These are phyloP conservation scores for Drosophila parvula DNA, from an alignment of 1,140 invertebrate genomes.

Conservation along the genomic window DNA sequence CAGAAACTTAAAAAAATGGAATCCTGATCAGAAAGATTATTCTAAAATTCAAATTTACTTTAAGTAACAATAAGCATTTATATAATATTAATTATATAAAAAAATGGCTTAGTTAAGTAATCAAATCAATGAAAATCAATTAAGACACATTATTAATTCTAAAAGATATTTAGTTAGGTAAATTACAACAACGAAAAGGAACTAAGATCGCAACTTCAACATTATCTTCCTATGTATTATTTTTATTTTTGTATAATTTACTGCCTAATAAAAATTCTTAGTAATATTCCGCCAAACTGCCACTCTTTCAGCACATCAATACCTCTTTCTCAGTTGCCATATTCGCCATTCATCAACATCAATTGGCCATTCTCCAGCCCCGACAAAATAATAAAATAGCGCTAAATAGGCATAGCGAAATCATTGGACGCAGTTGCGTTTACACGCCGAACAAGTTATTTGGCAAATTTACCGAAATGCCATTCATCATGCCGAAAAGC, in stretches of 20 bases:
- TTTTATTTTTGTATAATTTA: too few relatives aligned
- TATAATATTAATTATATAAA: neutral
- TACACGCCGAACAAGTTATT: slow-evolving; percentile 35
- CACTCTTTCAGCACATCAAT: slow-evolving; percentile 18
- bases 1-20: neutral
- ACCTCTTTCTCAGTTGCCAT: slow-evolving; percentile 7
- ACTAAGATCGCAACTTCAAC: too few relatives aligned
- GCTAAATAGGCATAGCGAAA: slow-evolving; percentile 35
- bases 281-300: slow-evolving; percentile 1
- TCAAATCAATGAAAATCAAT: too few relatives aligned
- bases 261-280: neutral
- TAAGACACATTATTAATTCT: too few relatives aligned
- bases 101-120: too few relatives aligned
- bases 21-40: neutral
- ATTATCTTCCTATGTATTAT: neutral
- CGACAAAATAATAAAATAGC: slow-evolving; percentile 16
- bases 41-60: neutral
- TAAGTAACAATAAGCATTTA: too few relatives aligned
- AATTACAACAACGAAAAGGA: too few relatives aligned
- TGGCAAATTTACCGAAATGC: slow-evolving; percentile 52
- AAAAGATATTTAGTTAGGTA: too few relatives aligned
- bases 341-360: slow-evolving; percentile 37
- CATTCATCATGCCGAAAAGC: slow-evolving; percentile 58
- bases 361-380: slow-evolving; percentile 20
- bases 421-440: slow-evolving; percentile 36